A percentile compares a stretch with the other conserved stretches of the same genome.
phyloP scores from a whole-genome alignment of 2,888 invertebrate species.

The Cartodere bifasciata region DNA sequence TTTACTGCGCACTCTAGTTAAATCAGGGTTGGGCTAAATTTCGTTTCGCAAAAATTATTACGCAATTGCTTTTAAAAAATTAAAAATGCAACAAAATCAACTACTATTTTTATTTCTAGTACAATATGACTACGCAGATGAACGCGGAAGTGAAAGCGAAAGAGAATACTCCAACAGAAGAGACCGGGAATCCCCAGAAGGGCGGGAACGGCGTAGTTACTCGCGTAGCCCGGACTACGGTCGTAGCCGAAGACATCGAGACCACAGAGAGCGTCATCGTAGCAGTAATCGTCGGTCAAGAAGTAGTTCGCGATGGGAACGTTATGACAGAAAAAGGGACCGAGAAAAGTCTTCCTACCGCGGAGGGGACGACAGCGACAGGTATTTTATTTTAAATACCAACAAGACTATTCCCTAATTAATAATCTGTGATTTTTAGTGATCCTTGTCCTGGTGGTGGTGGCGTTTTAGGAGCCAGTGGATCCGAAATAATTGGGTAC shows the following conservation, averaged over 20 bases:
- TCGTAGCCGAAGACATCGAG: slow-evolving; percentile 25
- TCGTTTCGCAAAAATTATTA: too few species aligned
- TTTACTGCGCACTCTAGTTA: too few species aligned
- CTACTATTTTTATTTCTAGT: slow-evolving; percentile 21
- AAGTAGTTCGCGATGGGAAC: slow-evolving; percentile 31
- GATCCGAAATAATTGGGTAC: slow-evolving; percentile 35
- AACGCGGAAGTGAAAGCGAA: slow-evolving; percentile 31
- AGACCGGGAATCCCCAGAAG: slow-evolving; percentile 23
- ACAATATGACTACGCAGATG: slow-evolving; percentile 24
- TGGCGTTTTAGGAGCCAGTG: slow-evolving; percentile 33
- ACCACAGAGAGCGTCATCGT: slow-evolving; percentile 26
- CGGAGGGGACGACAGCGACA: slow-evolving; percentile 35
- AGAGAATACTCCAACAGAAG: slow-evolving; percentile 19
- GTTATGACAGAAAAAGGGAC: slow-evolving; percentile 30
- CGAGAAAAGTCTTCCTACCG: slow-evolving; percentile 31
- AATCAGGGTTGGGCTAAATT: too few species aligned
- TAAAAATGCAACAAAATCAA: too few species aligned
- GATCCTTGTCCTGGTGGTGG: slow-evolving; percentile 32
- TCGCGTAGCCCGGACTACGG: slow-evolving; percentile 27
- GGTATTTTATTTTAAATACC: too few species aligned
- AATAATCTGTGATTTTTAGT: slow-evolving; percentile 22
- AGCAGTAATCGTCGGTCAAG: slow-evolving; percentile 25
- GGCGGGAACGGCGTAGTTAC: slow-evolving; percentile 23
- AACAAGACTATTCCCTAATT: too few species aligned
- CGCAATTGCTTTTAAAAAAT: too few species aligned